A percentile compares a stretch with the other conserved stretches of the same genome.
Conservation (phyloP, 2,888 invertebrate genomes). For the Scaptomyza tumidula region DNA sequence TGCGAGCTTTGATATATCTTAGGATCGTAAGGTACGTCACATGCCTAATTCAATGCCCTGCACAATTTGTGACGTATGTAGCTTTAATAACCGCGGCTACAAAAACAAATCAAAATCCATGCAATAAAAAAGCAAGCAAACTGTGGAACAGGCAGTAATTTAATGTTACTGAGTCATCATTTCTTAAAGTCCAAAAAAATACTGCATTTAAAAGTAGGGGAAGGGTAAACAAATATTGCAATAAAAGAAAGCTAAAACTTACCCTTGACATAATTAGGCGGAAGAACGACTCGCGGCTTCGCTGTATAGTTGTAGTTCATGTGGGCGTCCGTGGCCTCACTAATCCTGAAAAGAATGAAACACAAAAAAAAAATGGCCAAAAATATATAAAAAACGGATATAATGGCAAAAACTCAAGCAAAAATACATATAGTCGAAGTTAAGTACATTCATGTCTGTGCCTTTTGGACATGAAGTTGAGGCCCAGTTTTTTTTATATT, state of each 20-base stretch:
- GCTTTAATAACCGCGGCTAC: not conserved
- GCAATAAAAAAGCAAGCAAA: slow-evolving; percentile 32
- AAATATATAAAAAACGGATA: slow-evolving; percentile 46
- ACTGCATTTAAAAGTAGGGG: slow-evolving; percentile 5
- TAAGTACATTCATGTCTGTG: slow-evolving; percentile 6
- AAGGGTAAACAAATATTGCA: slow-evolving; percentile 10
- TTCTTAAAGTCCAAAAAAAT: slow-evolving; percentile 10
- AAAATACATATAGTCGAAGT: not conserved
- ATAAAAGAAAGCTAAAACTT: slow-evolving; percentile 59
- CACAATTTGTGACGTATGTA: not conserved
- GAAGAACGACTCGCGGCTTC: slow-evolving; percentile 89
- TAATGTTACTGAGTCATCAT: slow-evolving; percentile 37
- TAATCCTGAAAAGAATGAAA: slow-evolving; percentile 81
- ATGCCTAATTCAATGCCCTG: not conserved
- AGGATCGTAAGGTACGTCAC: too few relatives aligned
- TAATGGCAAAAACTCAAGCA: slow-evolving; percentile 13
- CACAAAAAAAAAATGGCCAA: slow-evolving; percentile 45
- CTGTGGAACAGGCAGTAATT: slow-evolving; percentile 22
- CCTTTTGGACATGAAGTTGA: slow-evolving; percentile 11
- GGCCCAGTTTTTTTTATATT: slow-evolving; percentile 37
- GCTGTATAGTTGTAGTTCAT: slow-evolving; percentile 88
- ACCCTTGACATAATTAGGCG: slow-evolving; percentile 92
- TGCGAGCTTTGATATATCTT: too few relatives aligned
- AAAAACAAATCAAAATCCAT: slow-evolving; percentile 21
- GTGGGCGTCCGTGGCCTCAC: slow-evolving; percentile 85